Conservation (phyloP, 2,113 vertebrate genomes). For the Archilochus colubris region DNA sequence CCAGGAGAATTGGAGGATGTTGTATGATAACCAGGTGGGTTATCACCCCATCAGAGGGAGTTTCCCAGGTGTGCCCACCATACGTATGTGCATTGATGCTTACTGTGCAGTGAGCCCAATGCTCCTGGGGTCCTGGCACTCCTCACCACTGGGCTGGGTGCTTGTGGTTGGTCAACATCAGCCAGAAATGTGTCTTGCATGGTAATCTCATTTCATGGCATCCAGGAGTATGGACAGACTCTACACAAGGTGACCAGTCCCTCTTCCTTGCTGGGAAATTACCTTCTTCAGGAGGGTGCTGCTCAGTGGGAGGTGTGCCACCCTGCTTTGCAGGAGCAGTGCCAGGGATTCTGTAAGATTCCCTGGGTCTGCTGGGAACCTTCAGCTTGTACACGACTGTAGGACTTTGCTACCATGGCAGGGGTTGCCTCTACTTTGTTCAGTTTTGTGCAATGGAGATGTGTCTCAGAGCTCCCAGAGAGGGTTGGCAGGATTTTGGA, state of each 20-base stretch:
- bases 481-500: neutral
- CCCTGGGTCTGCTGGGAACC: neutral
- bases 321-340: neutral
- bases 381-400: neutral
- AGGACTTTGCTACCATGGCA: neutral
- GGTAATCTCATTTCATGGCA: neutral
- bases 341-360: neutral
- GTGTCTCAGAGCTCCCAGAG: neutral
- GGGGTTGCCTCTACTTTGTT: neutral
- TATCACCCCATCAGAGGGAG: neutral
- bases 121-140: neutral
- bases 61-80: fast-evolving
- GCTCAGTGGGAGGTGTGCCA: fast-evolving
- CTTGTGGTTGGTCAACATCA: neutral
- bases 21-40: fast-evolving
- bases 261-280: neutral
- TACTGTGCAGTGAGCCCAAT: neutral
- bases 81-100: fast-evolving
- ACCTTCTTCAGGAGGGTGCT: neutral
- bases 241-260: neutral
- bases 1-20: neutral
- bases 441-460: neutral
- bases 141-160: neutral
- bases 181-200: fast-evolving
- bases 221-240: neutral